Base-by-base conservation (phyloP, 2,888 invertebrate species). In the Eilema sororculum region DNA sequence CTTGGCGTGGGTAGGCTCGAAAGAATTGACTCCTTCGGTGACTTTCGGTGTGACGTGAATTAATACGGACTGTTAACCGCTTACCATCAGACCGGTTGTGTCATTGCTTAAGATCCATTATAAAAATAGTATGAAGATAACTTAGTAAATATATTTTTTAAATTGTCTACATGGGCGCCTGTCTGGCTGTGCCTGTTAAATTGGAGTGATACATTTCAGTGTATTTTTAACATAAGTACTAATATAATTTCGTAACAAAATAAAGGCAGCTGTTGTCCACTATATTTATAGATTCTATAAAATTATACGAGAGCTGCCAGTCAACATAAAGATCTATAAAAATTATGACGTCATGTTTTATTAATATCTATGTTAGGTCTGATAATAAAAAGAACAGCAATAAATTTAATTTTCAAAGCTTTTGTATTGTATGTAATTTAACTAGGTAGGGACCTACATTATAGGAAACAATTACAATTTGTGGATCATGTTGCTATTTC, bases 191-290 rank as follows among this genome's bases (percentile, higher is more conserved):
- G 6, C 6, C 5, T 20, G 20, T 52, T 8, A n/a, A 52, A n/a
- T 20, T 52, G 3, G n/a, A 52, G n/a, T 52, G 2, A 52, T 20
- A n/a, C 46, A 20, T 20, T 46, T 52, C 20, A n/a, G 8, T n/a
- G 9, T 52, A n/a, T n/a, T n/a, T n/a, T 9, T 20, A 20, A 8
- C 8, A 20, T 6, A 9, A 52, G 52, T n/a, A 52, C n/a, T 52
- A n/a, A 52, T 20, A n/a, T n/a, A n/a, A 52, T 52, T 52, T 52
- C 10, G 20, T n/a, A 52, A 52, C 52, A 52, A n/a, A 52, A n/a
- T 52, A n/a, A 52, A 46, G 52, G 52, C n/a, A 52, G n/a, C 52
- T 52, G 52, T 52, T 52, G 20, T 52, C 52, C n/a, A n/a, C n/a
- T 52, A 52, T 8, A 52, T 52, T 52, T n/a, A 52, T 52, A 52